Evolutionary conservation across 2,888 invertebrate species (phyloP).

Genomic region (Linyphia triangularis): DNA sequence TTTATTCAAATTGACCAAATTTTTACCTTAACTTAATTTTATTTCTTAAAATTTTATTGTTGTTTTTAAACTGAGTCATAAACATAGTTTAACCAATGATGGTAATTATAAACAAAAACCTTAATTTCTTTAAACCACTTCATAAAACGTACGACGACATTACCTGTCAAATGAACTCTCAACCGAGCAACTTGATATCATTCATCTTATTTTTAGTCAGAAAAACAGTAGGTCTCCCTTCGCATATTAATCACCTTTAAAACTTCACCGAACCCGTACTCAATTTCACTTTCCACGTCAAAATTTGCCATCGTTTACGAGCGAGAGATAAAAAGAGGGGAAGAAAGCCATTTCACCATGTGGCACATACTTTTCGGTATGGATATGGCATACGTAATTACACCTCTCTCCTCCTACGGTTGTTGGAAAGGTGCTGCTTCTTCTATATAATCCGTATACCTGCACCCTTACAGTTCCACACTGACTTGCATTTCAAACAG

Average conservation of each 20-base stretch:
- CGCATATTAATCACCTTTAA: not conserved
- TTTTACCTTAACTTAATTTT: no score
- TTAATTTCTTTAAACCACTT: no score
- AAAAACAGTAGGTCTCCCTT: not conserved
- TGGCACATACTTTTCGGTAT: not conserved
- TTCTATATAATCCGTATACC: not conserved
- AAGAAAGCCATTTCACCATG: not conserved
- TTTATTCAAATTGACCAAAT: no score
- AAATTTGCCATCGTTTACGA: not conserved
- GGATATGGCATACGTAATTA: constrained; percentile 20
- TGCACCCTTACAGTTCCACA: not conserved
- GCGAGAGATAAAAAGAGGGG: not conserved
- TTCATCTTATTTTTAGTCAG: not conserved
- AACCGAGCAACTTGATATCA: not conserved
- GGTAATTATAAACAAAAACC: no score
- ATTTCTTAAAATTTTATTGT: no score
- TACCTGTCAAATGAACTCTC: no score
- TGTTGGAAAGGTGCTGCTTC: not conserved
- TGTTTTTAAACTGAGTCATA: no score
- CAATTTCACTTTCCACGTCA: not conserved
- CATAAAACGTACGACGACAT: no score
- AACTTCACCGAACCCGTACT: not conserved
- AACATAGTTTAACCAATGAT: no score
- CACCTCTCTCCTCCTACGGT: not conserved
- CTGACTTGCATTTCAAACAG: constrained; percentile 9